Base-by-base conservation (phyloP, 2,113 vertebrate species). In the Ancistrus triradiatus region DNA sequence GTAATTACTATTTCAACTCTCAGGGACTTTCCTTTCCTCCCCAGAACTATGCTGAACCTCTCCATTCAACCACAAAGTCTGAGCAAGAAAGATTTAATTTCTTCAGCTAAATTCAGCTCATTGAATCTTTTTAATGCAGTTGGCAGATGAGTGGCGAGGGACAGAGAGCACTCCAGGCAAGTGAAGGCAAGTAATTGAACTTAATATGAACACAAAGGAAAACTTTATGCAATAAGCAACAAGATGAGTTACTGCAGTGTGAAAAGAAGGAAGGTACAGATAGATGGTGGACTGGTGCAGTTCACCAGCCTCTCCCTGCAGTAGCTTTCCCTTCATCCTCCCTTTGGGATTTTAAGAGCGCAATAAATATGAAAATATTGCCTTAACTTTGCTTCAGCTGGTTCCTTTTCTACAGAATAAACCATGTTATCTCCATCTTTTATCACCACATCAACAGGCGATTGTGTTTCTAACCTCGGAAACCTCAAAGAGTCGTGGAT, bases 1-100 rank as follows among this genome's bases (percentile, higher is more conserved):
- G 77, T 85, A 86, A 85, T 86, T 84, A 84, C 77, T 83, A 81
- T 84, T 85, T 86, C 76, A 84, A 82, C 79, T 80, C 70, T 74
- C 76, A 74, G 74, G 74, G 79, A 81, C 77, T 73, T 72, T 78
- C 24, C 35, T 40, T 75, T 63, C 46, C 59, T 48, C 42, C 22
- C 21, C 47, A 38, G 27, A 19, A 24, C 49, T 25, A 24, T 35
- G 48, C 27, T 40, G 19, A 73, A 63, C 69, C 63, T 73, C 68
- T 63, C 48, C 51, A 31, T 33, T 25, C 59, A 59, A 68, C 73
- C 80, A 78, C 78, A 71, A 10, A 70, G 46, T 38, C 35, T 59
- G 37, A 58, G 63, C n/a, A n/a, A n/a, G 74, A 73, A 79, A 81
- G 74, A 76, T 82, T 75, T 77, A 70, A 73, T 83, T 82, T 82